These are phyloP conservation scores for Aradophagus sp. DNA, from an alignment of 1,140 invertebrate genomes.

Conservation along the genomic window DNA sequence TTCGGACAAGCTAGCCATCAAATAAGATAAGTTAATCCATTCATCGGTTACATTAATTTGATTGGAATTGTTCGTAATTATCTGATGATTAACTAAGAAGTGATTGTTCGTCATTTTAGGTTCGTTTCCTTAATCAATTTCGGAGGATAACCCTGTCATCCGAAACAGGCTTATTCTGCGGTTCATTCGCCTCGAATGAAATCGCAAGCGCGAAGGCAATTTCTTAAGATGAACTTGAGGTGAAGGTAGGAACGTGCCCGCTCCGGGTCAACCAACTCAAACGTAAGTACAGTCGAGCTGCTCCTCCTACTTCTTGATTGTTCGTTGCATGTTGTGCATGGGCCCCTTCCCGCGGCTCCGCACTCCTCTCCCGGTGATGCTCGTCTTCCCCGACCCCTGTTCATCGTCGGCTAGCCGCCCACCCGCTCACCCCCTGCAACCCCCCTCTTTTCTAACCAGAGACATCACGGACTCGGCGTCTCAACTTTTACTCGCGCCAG, in stretches of 20 bases:
- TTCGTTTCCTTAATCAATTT: slow-evolving; percentile 49
- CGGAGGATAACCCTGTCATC: slow-evolving; percentile 51
- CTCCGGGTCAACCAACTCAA: slow-evolving; percentile 74
- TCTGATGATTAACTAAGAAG: slow-evolving; percentile 3
- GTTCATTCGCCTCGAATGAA: slow-evolving; percentile 62
- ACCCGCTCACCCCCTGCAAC: slow-evolving; percentile 36
- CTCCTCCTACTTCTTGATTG: slow-evolving; percentile 57
- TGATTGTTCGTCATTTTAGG: slow-evolving; percentile 31
- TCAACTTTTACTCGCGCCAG: slow-evolving; percentile 42
- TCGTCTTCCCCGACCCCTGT: slow-evolving; percentile 32
- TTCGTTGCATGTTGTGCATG: slow-evolving; percentile 62
- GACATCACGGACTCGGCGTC: slow-evolving; percentile 58
- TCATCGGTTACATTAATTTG: slow-evolving; percentile 5
- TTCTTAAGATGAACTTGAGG: slow-evolving; percentile 67
- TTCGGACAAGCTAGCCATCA: too few relatives aligned
- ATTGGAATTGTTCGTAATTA: slow-evolving; percentile 27
- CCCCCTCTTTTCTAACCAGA: slow-evolving; percentile 44
- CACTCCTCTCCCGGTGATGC: slow-evolving; percentile 34
- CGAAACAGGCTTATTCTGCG: slow-evolving; percentile 49
- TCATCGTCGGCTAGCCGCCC: slow-evolving; percentile 27
- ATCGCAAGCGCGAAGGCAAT: slow-evolving; percentile 70
- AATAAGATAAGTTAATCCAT: not conserved
- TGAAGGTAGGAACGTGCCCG: slow-evolving; percentile 67
- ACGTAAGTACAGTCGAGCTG: slow-evolving; percentile 61
- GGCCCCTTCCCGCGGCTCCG: slow-evolving; percentile 56